Evolutionary conservation across 2,888 invertebrate species (phyloP).

Genomic region (Dryobotodes eremita): DNA sequence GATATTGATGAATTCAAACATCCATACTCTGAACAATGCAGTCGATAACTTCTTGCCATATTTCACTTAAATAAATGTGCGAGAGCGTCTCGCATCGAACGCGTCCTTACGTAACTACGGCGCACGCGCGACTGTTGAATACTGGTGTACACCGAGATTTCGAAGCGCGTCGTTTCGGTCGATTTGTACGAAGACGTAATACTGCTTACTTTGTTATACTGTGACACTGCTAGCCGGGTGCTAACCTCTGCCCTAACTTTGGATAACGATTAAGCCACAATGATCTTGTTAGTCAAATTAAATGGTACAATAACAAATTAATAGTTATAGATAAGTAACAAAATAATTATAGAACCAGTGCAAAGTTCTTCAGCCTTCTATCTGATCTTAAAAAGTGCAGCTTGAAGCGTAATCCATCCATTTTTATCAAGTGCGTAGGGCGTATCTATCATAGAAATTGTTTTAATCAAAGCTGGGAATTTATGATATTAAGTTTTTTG

Average conservation of each 20-base stretch:
- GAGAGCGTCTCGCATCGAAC: no score
- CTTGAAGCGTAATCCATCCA: background rate
- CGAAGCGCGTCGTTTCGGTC: background rate
- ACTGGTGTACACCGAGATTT: background rate
- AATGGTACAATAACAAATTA: slow-evolving; percentile 12
- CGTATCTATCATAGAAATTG: background rate
- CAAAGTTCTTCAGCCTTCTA: background rate
- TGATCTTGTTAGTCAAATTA: slow-evolving; percentile 16
- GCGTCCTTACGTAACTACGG: no score
- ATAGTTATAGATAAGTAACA: background rate
- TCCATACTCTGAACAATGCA: no score
- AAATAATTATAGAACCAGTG: background rate
- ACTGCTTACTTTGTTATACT: background rate
- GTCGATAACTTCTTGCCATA: no score
- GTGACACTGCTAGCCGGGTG: slow-evolving; percentile 16
- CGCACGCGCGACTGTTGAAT: no score
- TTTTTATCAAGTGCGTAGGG: background rate
- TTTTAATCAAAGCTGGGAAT: background rate
- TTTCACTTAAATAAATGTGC: no score
- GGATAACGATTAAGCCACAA: slow-evolving; percentile 31
- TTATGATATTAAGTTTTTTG: background rate
- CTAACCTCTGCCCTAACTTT: slow-evolving; percentile 33
- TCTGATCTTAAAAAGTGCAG: background rate
- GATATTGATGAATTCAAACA: no score
- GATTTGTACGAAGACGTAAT: background rate